Conservation (phyloP, 2,888 invertebrate species). For the Andrena camellia region DNA sequence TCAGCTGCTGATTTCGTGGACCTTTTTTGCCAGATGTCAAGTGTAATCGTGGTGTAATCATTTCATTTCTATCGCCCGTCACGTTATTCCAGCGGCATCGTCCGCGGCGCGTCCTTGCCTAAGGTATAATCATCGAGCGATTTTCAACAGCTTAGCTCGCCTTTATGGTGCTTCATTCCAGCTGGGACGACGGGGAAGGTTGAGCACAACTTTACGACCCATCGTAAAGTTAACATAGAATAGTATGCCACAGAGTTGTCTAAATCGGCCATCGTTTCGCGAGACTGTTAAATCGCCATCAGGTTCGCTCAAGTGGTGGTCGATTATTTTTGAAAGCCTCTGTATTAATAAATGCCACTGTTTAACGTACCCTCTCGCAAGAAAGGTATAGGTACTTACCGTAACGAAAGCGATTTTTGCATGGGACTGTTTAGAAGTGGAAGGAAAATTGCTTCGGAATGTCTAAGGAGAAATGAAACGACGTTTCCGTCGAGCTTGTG, state of each 20-base stretch:
- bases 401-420: neutral
- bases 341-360: neutral
- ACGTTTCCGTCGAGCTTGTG: neutral
- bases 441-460: neutral
- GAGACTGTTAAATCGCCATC: neutral
- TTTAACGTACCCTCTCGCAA: neutral
- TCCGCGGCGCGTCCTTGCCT: constrained; percentile 1
- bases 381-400: neutral
- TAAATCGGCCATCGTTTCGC: neutral
- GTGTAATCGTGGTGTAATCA: neutral
- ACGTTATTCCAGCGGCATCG: too few species aligned
- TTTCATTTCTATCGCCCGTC: neutral
- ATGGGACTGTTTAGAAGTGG: neutral
- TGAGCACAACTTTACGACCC: constrained; percentile 19
- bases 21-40: neutral
- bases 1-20: too few species aligned
- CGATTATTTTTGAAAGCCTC: neutral
- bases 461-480: neutral
- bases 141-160: neutral
- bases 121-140: neutral
- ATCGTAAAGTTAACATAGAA: constrained; percentile 18
- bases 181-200: neutral
- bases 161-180: neutral
- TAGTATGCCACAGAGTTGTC: neutral
- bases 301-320: too few species aligned